A percentile compares a stretch with the other conserved stretches of the same genome.
These are phyloP conservation scores for Mixornis gularis DNA, from an alignment of 2,113 vertebrate species.

Conservation along the genomic window DNA sequence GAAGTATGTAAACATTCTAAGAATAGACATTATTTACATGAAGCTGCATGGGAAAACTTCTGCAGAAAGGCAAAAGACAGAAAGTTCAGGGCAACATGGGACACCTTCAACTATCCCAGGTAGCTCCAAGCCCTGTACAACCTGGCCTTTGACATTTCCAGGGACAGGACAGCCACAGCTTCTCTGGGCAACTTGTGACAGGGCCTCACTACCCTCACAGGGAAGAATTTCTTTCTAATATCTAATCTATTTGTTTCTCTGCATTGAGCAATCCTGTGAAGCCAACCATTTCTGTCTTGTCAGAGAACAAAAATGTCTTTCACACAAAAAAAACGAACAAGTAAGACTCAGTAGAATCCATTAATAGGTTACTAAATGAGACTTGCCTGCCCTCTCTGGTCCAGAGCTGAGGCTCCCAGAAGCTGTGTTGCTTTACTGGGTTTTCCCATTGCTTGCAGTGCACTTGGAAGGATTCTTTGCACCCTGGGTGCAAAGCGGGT, in stretches of 20 bases:
- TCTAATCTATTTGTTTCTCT: not conserved
- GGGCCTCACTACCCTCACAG: not conserved
- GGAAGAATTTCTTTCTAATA: not conserved
- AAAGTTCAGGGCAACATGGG: too few relatives aligned
- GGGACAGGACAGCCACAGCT: not conserved
- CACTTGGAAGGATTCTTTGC: not conserved
- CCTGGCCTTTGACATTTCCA: not conserved
- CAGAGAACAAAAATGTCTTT: not conserved
- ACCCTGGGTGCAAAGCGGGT: not conserved
- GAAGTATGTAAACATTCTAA: too few relatives aligned
- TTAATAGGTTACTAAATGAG: not conserved
- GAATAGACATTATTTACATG: too few relatives aligned
- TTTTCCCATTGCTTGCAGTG: not conserved
- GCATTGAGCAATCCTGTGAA: not conserved
- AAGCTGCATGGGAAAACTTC: too few relatives aligned
- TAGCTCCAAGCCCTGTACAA: fast-evolving
- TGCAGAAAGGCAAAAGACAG: too few relatives aligned
- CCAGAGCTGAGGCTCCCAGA: not conserved
- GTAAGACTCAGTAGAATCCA: not conserved
- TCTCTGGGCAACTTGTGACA: not conserved
- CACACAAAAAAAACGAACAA: not conserved
- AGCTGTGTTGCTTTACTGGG: not conserved
- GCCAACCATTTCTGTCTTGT: not conserved
- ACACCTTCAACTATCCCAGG: not conserved
- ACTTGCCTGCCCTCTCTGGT: not conserved